Conservation (phyloP, 2,113 vertebrate species). For the Falcunculus frontatus region DNA sequence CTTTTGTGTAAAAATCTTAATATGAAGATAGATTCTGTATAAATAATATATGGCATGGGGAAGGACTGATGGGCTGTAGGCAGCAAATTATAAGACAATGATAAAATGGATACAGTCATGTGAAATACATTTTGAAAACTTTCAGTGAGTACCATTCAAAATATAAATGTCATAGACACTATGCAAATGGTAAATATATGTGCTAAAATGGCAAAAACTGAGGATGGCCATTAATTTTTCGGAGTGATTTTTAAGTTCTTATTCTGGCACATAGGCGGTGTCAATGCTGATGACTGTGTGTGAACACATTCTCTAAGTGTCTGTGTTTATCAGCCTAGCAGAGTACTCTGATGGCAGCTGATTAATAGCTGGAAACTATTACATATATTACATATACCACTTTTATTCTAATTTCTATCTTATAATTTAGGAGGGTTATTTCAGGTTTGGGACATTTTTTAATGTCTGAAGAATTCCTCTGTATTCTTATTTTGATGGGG, state of each 20-base stretch:
- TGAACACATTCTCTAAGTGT: not conserved
- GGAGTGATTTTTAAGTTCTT: not conserved
- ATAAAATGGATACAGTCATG: not conserved
- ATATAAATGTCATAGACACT: not conserved
- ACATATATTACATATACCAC: not conserved
- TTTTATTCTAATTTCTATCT: not conserved
- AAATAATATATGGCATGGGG: not conserved
- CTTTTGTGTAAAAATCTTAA: not conserved
- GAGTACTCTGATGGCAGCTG: not conserved
- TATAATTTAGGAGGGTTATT: not conserved
- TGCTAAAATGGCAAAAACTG: not conserved
- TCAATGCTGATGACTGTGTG: not conserved
- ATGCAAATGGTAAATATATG: not conserved
- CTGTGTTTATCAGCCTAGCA: not conserved
- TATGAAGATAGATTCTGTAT: not conserved
- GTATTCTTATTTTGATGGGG: not conserved
- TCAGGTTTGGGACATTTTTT: not conserved
- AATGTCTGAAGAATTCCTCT: not conserved
- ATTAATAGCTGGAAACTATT: not conserved
- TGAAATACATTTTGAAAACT: not conserved
- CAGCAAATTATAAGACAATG: not conserved
- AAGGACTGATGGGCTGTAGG: not conserved
- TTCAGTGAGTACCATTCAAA: not conserved
- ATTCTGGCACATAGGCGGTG: accelerated
- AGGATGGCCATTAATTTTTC: not conserved